These are phyloP conservation scores for Pelodytes ibericus DNA, from an alignment of 2,797 vertebrate species.

Conservation along the genomic window DNA sequence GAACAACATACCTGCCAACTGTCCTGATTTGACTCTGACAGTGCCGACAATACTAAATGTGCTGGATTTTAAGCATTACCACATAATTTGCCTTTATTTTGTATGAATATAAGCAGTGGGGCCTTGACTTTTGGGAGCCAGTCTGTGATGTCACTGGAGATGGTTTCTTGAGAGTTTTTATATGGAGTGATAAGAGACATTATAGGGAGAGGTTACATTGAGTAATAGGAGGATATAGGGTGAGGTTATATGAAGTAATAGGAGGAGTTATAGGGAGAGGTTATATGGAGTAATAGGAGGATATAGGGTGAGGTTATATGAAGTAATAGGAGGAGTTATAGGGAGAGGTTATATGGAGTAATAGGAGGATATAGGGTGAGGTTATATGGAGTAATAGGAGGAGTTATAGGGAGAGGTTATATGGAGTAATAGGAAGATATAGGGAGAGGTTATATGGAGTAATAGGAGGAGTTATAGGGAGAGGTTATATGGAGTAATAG, in stretches of 20 bases:
- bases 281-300: slow-evolving; percentile 37
- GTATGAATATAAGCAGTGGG: no score
- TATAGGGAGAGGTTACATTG: slow-evolving; percentile 33
- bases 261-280: slow-evolving; percentile 7
- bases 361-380: slow-evolving; percentile 9
- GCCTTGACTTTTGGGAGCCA: no score
- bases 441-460: slow-evolving; percentile 22
- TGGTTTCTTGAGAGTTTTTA: background rate
- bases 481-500: no score
- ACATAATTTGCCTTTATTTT: no score
- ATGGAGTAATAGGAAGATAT: slow-evolving; percentile 20
- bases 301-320: slow-evolving; percentile 26
- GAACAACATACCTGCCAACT: no score
- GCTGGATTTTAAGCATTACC: no score
- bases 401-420: slow-evolving; percentile 23
- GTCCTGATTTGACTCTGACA: no score
- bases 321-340: slow-evolving; percentile 23
- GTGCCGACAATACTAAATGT: no score
- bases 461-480: slow-evolving; percentile 20
- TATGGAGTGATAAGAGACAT: slow-evolving; percentile 23
- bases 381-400: slow-evolving; percentile 22
- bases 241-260: slow-evolving; percentile 13
- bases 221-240: slow-evolving; percentile 20
- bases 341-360: slow-evolving; percentile 22
- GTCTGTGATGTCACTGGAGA: no score